Percentiles rank a stretch among this genome's conserved stretches.
Conservation (phyloP, 1,140 invertebrate species). For the Drosophila neocordata region DNA sequence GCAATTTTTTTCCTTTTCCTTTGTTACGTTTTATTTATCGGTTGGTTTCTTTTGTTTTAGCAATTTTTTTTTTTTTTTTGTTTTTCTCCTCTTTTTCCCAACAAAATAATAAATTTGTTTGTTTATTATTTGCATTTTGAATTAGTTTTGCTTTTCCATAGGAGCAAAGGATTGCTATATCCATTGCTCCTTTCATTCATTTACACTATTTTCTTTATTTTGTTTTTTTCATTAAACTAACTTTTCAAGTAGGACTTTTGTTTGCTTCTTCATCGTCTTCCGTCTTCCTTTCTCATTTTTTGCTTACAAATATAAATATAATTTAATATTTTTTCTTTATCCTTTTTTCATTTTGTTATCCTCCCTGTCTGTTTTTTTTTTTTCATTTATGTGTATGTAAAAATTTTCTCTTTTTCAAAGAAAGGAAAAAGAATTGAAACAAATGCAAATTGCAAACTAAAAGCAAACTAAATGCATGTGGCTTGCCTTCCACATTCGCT, state of each 20-base stretch:
- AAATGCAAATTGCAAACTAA: constrained; percentile 15
- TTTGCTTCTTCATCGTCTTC: constrained; percentile 40
- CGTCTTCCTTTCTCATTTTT: constrained; percentile 34
- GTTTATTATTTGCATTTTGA: constrained; percentile 51
- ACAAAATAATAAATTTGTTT: constrained; percentile 34
- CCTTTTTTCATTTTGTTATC: constrained; percentile 39
- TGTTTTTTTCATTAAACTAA: constrained; percentile 64
- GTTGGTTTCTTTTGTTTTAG: constrained; percentile 54
- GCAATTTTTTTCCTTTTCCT: constrained; percentile 55
- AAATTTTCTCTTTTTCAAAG: constrained; percentile 19
- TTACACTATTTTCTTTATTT: neutral
- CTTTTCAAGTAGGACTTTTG: constrained; percentile 76
- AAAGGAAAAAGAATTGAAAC: constrained; percentile 48
- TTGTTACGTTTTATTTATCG: constrained; percentile 78
- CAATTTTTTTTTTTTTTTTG: constrained; percentile 43
- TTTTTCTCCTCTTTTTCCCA: constrained; percentile 24
- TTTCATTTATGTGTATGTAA: constrained; percentile 12
- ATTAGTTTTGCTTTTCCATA: constrained; percentile 10
- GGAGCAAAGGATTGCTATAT: neutral
- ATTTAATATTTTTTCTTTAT: constrained; percentile 39
- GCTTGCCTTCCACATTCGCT: constrained; percentile 55
- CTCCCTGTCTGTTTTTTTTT: constrained; percentile 39
- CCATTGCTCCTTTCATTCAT: constrained; percentile 4
- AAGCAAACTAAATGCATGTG: constrained; percentile 69
- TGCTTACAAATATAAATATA: constrained; percentile 75